Conservation (phyloP, 2,113 vertebrate species). For the Tragelaphus buxtoni region DNA sequence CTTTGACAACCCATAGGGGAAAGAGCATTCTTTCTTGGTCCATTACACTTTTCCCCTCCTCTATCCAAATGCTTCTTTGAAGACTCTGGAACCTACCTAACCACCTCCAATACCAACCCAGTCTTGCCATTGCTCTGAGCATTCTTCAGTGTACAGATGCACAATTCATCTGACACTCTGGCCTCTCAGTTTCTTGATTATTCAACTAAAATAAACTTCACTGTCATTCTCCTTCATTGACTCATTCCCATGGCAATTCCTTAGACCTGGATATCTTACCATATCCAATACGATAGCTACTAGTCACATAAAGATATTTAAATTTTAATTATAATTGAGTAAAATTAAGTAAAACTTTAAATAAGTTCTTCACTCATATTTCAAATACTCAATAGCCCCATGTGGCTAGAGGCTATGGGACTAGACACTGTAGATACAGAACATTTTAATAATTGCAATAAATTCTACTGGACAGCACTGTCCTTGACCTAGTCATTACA, state of each 20-base stretch:
- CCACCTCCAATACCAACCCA: not conserved
- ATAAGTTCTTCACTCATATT: not conserved
- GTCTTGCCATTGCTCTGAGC: not conserved
- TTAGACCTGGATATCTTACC: not conserved
- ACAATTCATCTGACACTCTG: not conserved
- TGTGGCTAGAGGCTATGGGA: not conserved
- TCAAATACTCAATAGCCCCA: not conserved
- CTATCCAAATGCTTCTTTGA: not conserved
- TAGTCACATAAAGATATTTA: not conserved
- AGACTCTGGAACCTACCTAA: not conserved
- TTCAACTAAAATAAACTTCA: constrained; percentile 3
- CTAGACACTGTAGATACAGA: not conserved
- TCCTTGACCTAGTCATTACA: not conserved
- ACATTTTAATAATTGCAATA: not conserved
- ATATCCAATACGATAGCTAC: not conserved
- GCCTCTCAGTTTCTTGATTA: not conserved
- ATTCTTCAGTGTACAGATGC: not conserved
- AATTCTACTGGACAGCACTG: not conserved
- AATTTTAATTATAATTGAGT: constrained; percentile 9
- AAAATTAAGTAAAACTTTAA: constrained; percentile 12
- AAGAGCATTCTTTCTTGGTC: not conserved
- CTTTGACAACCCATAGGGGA: not conserved
- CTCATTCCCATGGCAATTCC: not conserved
- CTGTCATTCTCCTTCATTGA: not conserved
- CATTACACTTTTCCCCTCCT: not conserved